Base-by-base conservation (phyloP, 2,797 vertebrate species). In the Emydoidea blandingii region DNA sequence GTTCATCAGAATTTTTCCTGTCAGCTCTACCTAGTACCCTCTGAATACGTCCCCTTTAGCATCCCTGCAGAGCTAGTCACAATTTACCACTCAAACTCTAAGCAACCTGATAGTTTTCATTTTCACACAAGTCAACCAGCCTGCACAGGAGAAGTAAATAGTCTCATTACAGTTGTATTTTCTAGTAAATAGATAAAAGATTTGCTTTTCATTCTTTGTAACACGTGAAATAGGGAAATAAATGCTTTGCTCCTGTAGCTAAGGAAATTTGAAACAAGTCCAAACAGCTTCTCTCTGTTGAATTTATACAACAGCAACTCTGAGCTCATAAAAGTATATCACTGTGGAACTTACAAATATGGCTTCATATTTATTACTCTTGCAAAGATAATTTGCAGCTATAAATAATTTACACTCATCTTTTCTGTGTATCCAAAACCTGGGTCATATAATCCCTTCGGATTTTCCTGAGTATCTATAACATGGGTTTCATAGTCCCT, bases 311-410 rank as follows among this genome's bases (percentile, higher is more conserved):
- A 89, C 89, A 94, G 83, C 82, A 94, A 62, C 87, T 95, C 89
- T 78, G 92, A 94, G 90, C 89, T 97, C 91, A 94, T 97, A 97
- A 97, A 97, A 97, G 95, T 96, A 93, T 93, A 97, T 97, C 95
- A 96, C 85, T 94, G 78, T 95, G 94, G 95, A 96, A 88, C 87
- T 95, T 94, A 92, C 93, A 97, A 97, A 96, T 94, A 96, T 76
- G 86, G 65, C 83, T 97, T 96, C 92, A 91, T 93, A 97, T 76
- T 97, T 96, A 97, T 96, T 94, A 91, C 89, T 84, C 86, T 93
- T 96, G 87, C 85, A 93, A 86, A 0, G 0, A 96, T 94, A 97
- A 97, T 97, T 97, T 97, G 83, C 87, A 88, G 44, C 91, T 92
- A 94, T 95, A 97, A 93, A 94, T 97, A 96, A 84, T 97, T 97